Percentiles rank a stretch among this genome's conserved stretches.
phyloP scores from a whole-genome alignment of 2,888 invertebrate genomes.

The Parnassius orleans region DNA sequence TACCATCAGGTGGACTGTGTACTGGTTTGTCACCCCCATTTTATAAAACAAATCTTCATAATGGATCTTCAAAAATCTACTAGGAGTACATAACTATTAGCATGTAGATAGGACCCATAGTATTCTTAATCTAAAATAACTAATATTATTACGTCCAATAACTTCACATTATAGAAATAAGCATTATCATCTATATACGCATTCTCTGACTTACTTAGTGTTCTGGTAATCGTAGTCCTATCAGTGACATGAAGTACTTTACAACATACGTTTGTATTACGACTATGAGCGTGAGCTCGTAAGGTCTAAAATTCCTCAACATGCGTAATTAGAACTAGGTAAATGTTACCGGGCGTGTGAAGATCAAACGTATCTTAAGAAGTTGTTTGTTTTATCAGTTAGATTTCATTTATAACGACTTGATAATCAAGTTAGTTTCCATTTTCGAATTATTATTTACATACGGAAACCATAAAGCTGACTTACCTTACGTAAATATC shows the following conservation, averaged over 20 bases:
- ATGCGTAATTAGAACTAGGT: conserved; percentile 28
- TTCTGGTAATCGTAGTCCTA: conserved; percentile 47
- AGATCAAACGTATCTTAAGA: conserved; percentile 36
- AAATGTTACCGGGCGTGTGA: conserved; percentile 39
- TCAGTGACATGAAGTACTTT: conserved; percentile 33
- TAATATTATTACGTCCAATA: neutral
- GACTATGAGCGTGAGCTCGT: conserved; percentile 1
- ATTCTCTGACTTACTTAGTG: conserved; percentile 51
- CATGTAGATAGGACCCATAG: too few relatives aligned
- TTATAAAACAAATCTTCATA: too few relatives aligned
- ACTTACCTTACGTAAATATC: too few relatives aligned
- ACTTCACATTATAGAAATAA: conserved; percentile 32
- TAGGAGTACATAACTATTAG: too few relatives aligned
- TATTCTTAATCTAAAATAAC: too few relatives aligned
- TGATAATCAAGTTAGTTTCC: conserved; percentile 36
- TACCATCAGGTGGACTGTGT: too few relatives aligned
- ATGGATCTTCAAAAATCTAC: too few relatives aligned
- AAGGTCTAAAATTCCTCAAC: conserved; percentile 18
- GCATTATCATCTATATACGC: conserved; percentile 54
- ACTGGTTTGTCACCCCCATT: too few relatives aligned
- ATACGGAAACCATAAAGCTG: conserved; percentile 12
- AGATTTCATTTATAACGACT: conserved; percentile 40
- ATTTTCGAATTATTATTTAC: conserved; percentile 23
- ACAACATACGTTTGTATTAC: neutral
- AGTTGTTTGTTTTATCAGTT: conserved; percentile 40